Conservation (phyloP, 1,140 invertebrate species). For the Drosophila tristis region DNA sequence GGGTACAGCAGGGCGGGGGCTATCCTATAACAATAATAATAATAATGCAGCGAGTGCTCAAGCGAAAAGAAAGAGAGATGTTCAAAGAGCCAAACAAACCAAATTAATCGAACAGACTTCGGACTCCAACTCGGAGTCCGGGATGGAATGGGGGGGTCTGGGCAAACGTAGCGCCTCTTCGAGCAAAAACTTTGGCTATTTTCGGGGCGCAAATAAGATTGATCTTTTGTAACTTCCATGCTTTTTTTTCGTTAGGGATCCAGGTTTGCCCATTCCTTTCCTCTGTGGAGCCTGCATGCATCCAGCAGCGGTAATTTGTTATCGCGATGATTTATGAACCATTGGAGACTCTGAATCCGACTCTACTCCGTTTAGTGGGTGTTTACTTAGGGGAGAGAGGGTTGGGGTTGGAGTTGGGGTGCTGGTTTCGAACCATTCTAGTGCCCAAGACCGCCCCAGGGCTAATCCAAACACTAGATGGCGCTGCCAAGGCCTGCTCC, state of each 20-base stretch:
- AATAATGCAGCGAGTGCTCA: slow-evolving; percentile 40
- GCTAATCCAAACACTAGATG: slow-evolving; percentile 55
- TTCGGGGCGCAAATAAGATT: slow-evolving; percentile 79
- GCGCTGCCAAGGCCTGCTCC: slow-evolving; percentile 52
- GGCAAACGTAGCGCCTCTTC: slow-evolving; percentile 59
- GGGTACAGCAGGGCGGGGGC: slow-evolving; percentile 11
- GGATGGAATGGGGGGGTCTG: slow-evolving; percentile 8
- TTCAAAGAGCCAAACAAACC: slow-evolving; percentile 47
- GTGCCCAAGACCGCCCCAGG: slow-evolving; percentile 47
- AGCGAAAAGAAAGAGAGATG: slow-evolving; percentile 54
- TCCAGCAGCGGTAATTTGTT: slow-evolving; percentile 81
- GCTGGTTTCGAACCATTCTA: slow-evolving; percentile 57
- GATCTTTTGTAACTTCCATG: slow-evolving; percentile 82
- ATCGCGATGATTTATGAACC: slow-evolving; percentile 83
- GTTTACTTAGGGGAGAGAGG: slow-evolving; percentile 52
- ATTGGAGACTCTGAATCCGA: slow-evolving; percentile 46
- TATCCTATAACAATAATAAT: slow-evolving; percentile 57
- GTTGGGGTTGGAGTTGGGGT: neutral
- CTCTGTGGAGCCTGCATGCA: slow-evolving; percentile 11
- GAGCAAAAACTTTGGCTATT: slow-evolving; percentile 59
- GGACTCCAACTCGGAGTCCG: slow-evolving; percentile 7
- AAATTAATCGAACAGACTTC: slow-evolving; percentile 43
- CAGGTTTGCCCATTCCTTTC: neutral
- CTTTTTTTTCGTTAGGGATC: slow-evolving; percentile 49
- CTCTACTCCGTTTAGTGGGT: slow-evolving; percentile 67